Base-by-base conservation (phyloP, 2,797 vertebrate genomes). In the Crax fasciolata region DNA sequence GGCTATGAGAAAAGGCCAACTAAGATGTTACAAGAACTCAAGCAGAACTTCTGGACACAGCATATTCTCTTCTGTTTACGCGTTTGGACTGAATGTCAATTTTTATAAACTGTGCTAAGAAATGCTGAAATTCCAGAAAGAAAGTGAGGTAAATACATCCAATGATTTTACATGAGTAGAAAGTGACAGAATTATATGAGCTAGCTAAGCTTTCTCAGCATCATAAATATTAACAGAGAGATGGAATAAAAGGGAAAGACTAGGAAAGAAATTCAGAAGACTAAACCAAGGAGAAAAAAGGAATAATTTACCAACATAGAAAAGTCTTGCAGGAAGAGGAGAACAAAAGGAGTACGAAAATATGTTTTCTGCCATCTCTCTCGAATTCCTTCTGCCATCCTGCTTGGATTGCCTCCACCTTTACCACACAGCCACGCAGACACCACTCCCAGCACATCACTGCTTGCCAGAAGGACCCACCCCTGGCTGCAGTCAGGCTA, bases 361-460 rank as follows among this genome's bases (percentile, higher is more conserved):
- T 10, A 41, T 68, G 38, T n/a, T 46, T 88, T 27, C 49, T 52
- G 39, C 48, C 30, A 41, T 21, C 3, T 41, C 15, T 59, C 62
- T 48, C n/a, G 13, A 74, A 17, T 68, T 63, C 21, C 20, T 86
- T 27, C 67, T 39, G 30, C 30, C 30, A 18, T 52, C 71, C 27
- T 35, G 6, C 48, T 55, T 49, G 55, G 10, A 48, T 1, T 81
- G 12, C 24, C 28, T 48, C 11, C 19, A 43, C 16, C 20, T n/a
- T 57, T 18, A 68, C 12, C 55, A 57, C 11, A 21, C 0, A 0
- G 32, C 7, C 54, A 38, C 30, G 43, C 6, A 41, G 27, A 73
- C 3, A 41, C 59, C 16, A 7, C 70, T 16, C 24, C 30, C 11
- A 54, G 49, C 43, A 77, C 38, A 0, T 0, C 18, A 9, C 9